These are phyloP conservation scores for Esox masquinongy DNA, from an alignment of 2,797 vertebrate genomes.

Conservation along the genomic window DNA sequence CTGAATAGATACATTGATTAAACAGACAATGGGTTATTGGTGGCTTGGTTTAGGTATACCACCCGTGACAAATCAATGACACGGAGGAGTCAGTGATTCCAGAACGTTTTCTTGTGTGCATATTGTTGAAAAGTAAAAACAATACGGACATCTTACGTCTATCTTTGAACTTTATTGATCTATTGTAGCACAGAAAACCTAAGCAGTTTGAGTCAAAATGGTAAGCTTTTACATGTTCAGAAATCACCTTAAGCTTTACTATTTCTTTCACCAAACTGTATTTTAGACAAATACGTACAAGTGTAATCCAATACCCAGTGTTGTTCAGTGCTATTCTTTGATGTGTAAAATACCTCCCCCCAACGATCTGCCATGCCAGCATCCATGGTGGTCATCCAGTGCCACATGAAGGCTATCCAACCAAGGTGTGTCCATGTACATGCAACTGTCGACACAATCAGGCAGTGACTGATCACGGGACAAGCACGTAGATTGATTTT, in stretches of 20 bases:
- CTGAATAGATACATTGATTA: constrained; percentile 40
- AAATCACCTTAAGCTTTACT: not conserved
- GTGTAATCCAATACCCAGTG: not conserved
- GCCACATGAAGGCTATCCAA: not conserved
- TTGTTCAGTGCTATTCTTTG: not conserved
- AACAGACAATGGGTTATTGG: constrained; percentile 33
- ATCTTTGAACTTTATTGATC: not conserved
- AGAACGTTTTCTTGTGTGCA: constrained; percentile 47
- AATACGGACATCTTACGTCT: not conserved
- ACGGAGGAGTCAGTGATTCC: constrained; percentile 44
- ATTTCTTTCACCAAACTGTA: not conserved
- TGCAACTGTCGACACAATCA: constrained; percentile 1
- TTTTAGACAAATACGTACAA: not conserved
- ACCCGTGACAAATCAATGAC: constrained; percentile 64
- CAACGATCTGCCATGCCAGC: not conserved
- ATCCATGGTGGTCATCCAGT: not conserved
- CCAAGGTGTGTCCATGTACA: constrained; percentile 6
- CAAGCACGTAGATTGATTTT: constrained; percentile 33
- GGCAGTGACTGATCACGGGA: constrained; percentile 3
- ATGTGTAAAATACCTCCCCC: not conserved
- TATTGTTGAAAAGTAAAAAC: constrained; percentile 27
- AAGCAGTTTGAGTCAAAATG: not conserved
- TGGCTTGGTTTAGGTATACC: constrained; percentile 51
- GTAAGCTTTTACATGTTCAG: not conserved
- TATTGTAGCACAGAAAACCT: not conserved